phyloP scores from a whole-genome alignment of 2,113 vertebrate genomes.

The Uropsilus gracilis region DNA sequence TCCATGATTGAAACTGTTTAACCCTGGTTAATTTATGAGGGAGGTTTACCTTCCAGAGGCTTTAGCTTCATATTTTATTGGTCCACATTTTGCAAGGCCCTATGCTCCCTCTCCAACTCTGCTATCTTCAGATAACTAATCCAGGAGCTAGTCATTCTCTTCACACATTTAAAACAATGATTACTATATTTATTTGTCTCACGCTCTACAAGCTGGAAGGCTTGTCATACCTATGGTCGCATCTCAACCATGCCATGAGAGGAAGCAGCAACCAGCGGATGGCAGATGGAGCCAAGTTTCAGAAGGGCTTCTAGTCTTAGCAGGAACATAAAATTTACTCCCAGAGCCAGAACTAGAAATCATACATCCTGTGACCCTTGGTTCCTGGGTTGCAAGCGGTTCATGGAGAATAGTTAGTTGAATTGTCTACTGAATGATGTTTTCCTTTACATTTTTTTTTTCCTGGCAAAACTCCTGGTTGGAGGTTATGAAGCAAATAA shows the following conservation, averaged over 20 bases:
- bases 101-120: not conserved
- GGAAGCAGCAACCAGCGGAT: not conserved
- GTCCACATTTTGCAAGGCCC: not conserved
- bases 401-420: not conserved
- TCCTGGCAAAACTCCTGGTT: not conserved
- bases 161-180: not conserved
- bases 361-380: not conserved
- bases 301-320: not conserved
- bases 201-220: not conserved
- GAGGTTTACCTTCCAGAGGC: not conserved
- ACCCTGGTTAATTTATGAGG: constrained; percentile 4
- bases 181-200: not conserved
- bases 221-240: not conserved
- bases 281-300: not conserved
- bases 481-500: not conserved
- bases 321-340: not conserved
- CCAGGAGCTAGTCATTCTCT: not conserved
- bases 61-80: not conserved
- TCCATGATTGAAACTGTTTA: constrained; percentile 40
- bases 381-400: not conserved
- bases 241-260: not conserved
- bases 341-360: not conserved
- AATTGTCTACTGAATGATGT: not conserved
- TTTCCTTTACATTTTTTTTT: constrained; percentile 34
- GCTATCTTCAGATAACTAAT: not conserved